These are phyloP conservation scores for Synanthedon myopaeformis DNA, from an alignment of 2,888 invertebrate genomes.

Conservation along the genomic window DNA sequence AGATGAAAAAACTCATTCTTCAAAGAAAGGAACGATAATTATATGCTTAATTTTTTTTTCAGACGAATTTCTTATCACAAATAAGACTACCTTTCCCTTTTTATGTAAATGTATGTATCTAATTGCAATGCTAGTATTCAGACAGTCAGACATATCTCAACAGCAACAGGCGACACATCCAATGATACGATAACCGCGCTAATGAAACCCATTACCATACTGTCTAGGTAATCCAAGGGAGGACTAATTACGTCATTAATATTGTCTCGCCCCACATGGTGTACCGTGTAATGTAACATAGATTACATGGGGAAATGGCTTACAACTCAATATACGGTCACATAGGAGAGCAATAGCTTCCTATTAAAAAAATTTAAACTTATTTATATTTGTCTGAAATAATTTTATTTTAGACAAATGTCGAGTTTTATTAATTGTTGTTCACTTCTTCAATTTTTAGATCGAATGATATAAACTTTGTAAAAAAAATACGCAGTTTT, in stretches of 20 bases:
- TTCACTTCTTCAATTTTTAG: no score
- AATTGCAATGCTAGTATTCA: constrained; percentile 3
- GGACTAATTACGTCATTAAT: constrained; percentile 17
- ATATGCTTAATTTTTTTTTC: no score
- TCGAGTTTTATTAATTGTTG: no score
- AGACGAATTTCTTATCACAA: constrained; percentile 1
- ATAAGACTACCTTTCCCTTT: no score
- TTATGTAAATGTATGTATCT: constrained; percentile 1
- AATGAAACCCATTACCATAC: constrained; percentile 5
- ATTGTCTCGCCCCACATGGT: constrained; percentile 8
- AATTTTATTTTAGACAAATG: no score
- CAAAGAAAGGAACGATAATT: no score
- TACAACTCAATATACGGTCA: constrained; percentile 2
- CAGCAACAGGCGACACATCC: neutral
- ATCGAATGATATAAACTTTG: no score
- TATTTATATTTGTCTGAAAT: no score
- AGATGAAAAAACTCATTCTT: no score
- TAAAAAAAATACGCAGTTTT: no score
- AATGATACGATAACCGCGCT: neutral
- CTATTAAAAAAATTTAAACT: no score
- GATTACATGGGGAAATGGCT: constrained; percentile 11
- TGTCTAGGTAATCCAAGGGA: constrained; percentile 5
- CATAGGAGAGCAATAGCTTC: neutral
- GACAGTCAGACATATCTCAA: constrained; percentile 4
- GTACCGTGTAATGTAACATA: constrained; percentile 1